Conservation (phyloP, 1,140 invertebrate species). For the Berghia stephanieae region DNA sequence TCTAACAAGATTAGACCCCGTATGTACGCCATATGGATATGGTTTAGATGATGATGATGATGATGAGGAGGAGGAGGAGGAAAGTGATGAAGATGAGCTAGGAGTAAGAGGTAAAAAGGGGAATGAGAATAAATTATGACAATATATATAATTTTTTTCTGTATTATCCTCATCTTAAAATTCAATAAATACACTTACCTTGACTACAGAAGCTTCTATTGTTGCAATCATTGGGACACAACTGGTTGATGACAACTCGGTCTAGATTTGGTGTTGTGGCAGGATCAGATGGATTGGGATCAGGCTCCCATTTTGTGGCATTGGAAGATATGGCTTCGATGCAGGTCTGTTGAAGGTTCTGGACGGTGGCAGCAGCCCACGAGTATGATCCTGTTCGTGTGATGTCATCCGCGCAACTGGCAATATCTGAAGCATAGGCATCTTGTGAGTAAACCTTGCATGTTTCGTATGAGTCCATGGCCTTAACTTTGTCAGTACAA, state of each 20-base stretch:
- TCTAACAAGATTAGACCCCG: no score
- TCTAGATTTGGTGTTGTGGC: constrained; percentile 15
- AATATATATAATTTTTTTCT: no score
- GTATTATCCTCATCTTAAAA: background rate
- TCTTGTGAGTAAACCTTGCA: constrained; percentile 34
- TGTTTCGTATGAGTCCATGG: constrained; percentile 5
- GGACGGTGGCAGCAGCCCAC: constrained; percentile 29
- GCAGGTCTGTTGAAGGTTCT: constrained; percentile 37
- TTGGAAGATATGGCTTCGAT: constrained; percentile 25
- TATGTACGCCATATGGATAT: no score
- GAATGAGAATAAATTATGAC: no score
- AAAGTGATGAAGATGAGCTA: no score
- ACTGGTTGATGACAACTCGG: background rate
- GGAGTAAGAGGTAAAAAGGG: no score
- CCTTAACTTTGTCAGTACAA: constrained; percentile 31
- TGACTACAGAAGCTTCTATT: constrained; percentile 33
- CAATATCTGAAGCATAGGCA: constrained; percentile 28
- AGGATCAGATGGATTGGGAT: background rate
- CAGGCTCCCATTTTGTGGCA: constrained; percentile 36
- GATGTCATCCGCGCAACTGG: constrained; percentile 41
- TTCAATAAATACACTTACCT: constrained; percentile 26
- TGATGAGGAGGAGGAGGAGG: no score
- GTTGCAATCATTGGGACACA: constrained; percentile 41
- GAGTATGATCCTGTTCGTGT: constrained; percentile 28
- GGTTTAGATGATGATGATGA: no score